Evolutionary conservation across 1,140 invertebrate genomes (phyloP), one percentile per base, ranked within the genome.

Genomic region (Physella acuta): DNA sequence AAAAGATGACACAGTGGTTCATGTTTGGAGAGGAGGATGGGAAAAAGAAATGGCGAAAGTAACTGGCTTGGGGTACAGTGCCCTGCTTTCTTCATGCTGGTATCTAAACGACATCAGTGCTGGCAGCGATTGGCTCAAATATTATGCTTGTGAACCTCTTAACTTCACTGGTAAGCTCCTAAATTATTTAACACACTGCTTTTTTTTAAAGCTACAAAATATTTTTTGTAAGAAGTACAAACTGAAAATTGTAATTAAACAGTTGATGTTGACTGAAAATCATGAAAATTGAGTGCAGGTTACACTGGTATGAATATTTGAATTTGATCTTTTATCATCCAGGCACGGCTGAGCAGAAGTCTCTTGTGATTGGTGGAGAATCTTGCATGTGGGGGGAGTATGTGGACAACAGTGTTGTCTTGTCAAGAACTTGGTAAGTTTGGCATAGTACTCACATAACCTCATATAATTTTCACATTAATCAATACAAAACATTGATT

Each of bases 301-400:
- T 24, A 8, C 24, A 55, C 24, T 55, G 24, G 8, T 5, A 55
- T 5, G 8, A 55, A 8, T 55, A 20, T 24, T 28, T 5, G 14
- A 30, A 16, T 30, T 74, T 28, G n/a, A 31, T 30, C 33, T 49
- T 63, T 17, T 64, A 55, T 55, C 2, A 39, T 60, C 14, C 52
- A 82, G 81, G 81, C 37, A 80, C 80, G 34, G 68, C 72, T 24
- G 65, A 53, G 33, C 82, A 82, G 55, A 81, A 81, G 61, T 68
- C 71, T n/a, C 71, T 83, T n/a, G 82, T 89, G 2, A 78, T 95
- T n/a, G 94, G 95, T 8, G 95, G 94, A 0, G 94, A 95, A 83
- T 91, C 93, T 2, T 94, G 93, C 75, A 92, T 97, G 90, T 96
- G 94, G 94, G 89, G 89, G 37, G 94, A 97, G 84, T 91, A 89